These are phyloP conservation scores for Pollenia labialis DNA, from an alignment of 2,888 invertebrate species.

Conservation along the genomic window DNA sequence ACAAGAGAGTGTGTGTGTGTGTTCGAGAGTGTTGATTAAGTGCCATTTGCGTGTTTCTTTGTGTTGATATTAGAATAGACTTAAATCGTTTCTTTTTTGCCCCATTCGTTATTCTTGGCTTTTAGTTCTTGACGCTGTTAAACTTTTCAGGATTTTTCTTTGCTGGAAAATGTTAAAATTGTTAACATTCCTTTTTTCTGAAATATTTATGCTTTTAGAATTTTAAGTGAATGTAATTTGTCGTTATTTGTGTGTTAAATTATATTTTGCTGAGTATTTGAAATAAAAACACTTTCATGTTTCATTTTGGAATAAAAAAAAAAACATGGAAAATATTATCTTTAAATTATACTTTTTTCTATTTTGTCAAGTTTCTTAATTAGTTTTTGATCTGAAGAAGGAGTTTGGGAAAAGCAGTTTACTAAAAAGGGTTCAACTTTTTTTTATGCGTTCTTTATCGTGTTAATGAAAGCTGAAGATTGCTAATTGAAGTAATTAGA, in stretches of 20 bases:
- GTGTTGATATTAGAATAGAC: constrained; percentile 3
- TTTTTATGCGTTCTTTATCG: not conserved
- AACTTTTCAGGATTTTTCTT: not conserved
- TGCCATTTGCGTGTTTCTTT: constrained; percentile 47
- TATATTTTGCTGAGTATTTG: too few species aligned
- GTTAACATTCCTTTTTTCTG: constrained; percentile 52
- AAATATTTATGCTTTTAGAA: constrained; percentile 66
- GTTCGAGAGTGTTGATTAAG: constrained; percentile 63
- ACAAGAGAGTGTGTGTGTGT: constrained; percentile 6
- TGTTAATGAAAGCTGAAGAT: constrained; percentile 45
- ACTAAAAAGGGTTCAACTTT: constrained; percentile 56
- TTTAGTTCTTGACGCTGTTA: constrained; percentile 30
- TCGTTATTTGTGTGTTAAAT: constrained; percentile 54
- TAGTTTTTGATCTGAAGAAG: constrained; percentile 56
- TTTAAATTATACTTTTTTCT: not conserved
- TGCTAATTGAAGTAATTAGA: constrained; percentile 43
- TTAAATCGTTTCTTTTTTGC: constrained; percentile 16
- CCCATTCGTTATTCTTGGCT: constrained; percentile 11
- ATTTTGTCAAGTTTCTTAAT: constrained; percentile 63
- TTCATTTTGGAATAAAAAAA: not conserved
- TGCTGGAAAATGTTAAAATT: constrained; percentile 59
- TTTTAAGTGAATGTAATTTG: constrained; percentile 71
- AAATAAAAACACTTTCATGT: not conserved
- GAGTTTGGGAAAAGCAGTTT: constrained; percentile 48
- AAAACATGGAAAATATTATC: not conserved